These are phyloP conservation scores for Sternotherus odoratus DNA, from an alignment of 2,797 vertebrate genomes.

Conservation along the genomic window DNA sequence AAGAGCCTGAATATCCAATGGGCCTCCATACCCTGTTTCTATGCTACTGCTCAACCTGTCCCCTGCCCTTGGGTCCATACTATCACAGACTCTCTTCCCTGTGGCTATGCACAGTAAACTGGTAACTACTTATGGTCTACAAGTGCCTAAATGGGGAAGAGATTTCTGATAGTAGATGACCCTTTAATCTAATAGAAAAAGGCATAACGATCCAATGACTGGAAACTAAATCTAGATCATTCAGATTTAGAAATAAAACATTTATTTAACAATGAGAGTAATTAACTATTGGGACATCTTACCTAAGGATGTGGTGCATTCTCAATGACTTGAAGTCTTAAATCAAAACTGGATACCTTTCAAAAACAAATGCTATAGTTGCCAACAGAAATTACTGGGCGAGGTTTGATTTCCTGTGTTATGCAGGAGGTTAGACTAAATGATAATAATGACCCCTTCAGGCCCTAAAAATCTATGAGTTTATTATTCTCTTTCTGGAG, in stretches of 20 bases:
- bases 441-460: not conserved
- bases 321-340: not conserved
- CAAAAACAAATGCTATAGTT: not conserved
- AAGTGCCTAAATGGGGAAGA: not conserved
- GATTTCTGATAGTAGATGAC: not conserved
- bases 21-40: not conserved
- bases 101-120: not conserved
- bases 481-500: accelerated
- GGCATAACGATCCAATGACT: not conserved
- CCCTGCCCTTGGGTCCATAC: not conserved
- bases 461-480: not conserved
- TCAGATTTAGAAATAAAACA: not conserved
- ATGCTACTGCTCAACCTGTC: not conserved
- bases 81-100: not conserved
- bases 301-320: not conserved
- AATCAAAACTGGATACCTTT: not conserved
- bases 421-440: not conserved
- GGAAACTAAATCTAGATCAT: not conserved
- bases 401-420: not conserved
- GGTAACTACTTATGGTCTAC: not conserved
- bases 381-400: not conserved
- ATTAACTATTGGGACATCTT: not conserved
- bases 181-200: not conserved
- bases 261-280: not conserved
- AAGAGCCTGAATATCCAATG: not conserved